Percentiles rank a stretch among this genome's conserved stretches.
Conservation (phyloP, 1,140 invertebrate species). For the Drosophila bifasciata region DNA sequence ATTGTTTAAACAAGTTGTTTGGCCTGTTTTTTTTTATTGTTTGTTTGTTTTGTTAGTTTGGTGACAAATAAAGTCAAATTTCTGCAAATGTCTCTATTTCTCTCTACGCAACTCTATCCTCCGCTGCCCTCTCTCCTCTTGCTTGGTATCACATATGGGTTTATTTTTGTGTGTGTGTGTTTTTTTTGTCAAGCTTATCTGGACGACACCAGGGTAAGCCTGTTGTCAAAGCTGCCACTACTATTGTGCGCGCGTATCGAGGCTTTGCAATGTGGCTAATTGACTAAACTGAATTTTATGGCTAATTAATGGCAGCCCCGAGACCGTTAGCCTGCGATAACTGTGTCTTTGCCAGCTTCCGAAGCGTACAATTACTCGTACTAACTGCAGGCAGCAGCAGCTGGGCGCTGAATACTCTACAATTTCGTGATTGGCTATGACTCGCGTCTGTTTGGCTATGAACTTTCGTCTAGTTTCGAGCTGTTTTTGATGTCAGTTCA, state of each 20-base stretch:
- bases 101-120: slow-evolving; percentile 1
- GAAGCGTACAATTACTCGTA: slow-evolving; percentile 65
- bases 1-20: slow-evolving; percentile 64
- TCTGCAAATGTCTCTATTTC: slow-evolving; percentile 12
- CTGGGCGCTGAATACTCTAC: slow-evolving; percentile 24
- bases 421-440: slow-evolving; percentile 48
- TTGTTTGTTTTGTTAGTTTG: too few species aligned
- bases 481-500: slow-evolving; percentile 12
- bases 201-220: slow-evolving; percentile 22
- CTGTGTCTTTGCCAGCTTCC: slow-evolving; percentile 64
- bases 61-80: slow-evolving; percentile 26
- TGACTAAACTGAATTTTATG: slow-evolving; percentile 50
- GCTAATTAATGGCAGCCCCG: slow-evolving; percentile 57
- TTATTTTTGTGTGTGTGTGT: slow-evolving; percentile 33
- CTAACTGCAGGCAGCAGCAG: background rate
- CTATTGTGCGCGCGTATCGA: slow-evolving; percentile 16
- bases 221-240: slow-evolving; percentile 27
- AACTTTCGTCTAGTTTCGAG: slow-evolving; percentile 53
- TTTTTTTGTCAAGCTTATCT: slow-evolving; percentile 15
- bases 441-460: slow-evolving; percentile 40
- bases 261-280: slow-evolving; percentile 43
- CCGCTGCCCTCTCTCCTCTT: slow-evolving; percentile 10
- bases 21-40: slow-evolving; percentile 38
- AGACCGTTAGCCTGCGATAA: slow-evolving; percentile 48
- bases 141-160: slow-evolving; percentile 17